A percentile compares a stretch with the other conserved stretches of the same genome.
phyloP scores from a whole-genome alignment of 2,113 vertebrate species.

The Cheilinus undulatus region DNA sequence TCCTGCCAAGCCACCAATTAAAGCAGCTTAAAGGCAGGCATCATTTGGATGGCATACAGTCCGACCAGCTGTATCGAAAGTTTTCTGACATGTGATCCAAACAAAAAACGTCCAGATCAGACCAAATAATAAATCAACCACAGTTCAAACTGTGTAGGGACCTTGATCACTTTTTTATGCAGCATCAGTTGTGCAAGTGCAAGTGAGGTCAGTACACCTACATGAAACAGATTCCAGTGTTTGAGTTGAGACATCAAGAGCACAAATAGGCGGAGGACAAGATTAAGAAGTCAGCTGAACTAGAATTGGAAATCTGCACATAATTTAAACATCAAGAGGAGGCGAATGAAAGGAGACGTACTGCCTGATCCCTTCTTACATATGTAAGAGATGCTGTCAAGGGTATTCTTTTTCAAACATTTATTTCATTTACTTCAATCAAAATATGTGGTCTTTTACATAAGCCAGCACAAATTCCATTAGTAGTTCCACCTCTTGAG shows the following conservation, averaged over 20 bases:
- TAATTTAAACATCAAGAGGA: not conserved
- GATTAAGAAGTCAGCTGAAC: not conserved
- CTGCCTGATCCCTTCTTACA: not conserved
- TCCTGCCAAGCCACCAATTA: slow-evolving; percentile 24
- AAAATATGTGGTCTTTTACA: not conserved
- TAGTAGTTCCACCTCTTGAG: slow-evolving; percentile 2
- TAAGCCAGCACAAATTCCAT: not conserved
- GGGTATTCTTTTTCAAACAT: not conserved
- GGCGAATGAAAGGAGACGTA: not conserved
- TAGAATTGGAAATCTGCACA: not conserved
- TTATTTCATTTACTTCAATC: not conserved
- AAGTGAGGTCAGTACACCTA: slow-evolving; percentile 5
- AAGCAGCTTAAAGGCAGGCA: slow-evolving; percentile 29
- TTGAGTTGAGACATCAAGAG: not conserved
- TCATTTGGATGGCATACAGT: slow-evolving; percentile 16
- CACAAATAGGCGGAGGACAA: not conserved
- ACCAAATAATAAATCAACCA: slow-evolving; percentile 25
- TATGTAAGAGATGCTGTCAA: not conserved
- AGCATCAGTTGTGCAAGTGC: slow-evolving; percentile 11
- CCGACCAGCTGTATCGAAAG: slow-evolving; percentile 13
- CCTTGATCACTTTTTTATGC: not conserved
- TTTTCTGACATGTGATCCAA: slow-evolving; percentile 33
- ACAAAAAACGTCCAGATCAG: slow-evolving; percentile 25
- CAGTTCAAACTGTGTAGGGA: not conserved
- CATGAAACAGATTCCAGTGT: not conserved